phyloP scores from a whole-genome alignment of 2,888 invertebrate genomes.

The Mamestra brassicae region DNA sequence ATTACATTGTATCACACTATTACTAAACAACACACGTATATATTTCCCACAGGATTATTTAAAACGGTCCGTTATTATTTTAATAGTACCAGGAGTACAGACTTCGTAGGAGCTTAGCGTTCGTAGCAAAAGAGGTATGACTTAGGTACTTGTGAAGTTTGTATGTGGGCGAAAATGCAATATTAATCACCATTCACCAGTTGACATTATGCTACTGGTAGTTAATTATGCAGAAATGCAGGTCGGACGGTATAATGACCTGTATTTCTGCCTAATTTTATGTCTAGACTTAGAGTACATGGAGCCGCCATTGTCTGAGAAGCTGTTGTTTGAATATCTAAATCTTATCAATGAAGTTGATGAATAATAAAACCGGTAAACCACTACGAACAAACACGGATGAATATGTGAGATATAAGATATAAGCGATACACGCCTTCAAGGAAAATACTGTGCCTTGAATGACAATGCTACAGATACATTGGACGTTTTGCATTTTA shows the following conservation, averaged over 20 bases:
- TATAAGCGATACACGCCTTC: constrained; percentile 7
- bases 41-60: constrained; percentile 48
- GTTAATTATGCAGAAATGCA: constrained; percentile 61
- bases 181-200: constrained; percentile 49
- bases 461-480: constrained; percentile 45
- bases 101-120: constrained; percentile 16
- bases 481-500: constrained; percentile 34
- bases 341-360: constrained; percentile 21
- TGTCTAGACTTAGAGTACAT: constrained; percentile 49
- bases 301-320: constrained; percentile 30
- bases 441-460: constrained; percentile 35
- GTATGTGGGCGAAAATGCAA: constrained; percentile 51
- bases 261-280: constrained; percentile 35
- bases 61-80: constrained; percentile 38
- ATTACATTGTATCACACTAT: constrained; percentile 38
- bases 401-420: constrained; percentile 26
- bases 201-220: constrained; percentile 41
- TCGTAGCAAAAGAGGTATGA: constrained; percentile 14
- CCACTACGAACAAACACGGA: constrained; percentile 4
- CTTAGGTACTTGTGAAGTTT: constrained; percentile 15
- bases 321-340: constrained; percentile 34
- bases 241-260: constrained; percentile 50
- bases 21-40: constrained; percentile 42
- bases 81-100: constrained; percentile 29
- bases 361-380: constrained; percentile 24